These are phyloP conservation scores for Ennomos erosarius DNA, from an alignment of 2,888 invertebrate species.

Conservation along the genomic window DNA sequence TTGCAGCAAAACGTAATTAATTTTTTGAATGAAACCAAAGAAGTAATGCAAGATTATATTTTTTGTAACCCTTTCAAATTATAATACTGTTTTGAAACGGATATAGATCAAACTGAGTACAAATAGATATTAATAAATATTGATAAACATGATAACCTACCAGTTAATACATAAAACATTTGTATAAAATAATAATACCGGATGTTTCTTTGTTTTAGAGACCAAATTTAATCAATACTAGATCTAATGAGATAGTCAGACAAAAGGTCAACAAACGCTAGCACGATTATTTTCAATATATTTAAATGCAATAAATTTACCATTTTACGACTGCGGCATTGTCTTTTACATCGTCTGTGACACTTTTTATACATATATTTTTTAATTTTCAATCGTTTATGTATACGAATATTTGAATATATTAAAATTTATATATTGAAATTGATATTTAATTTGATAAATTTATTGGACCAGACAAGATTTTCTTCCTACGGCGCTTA, in stretches of 20 bases:
- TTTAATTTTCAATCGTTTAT: slow-evolving; percentile 42
- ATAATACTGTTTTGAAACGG: no score
- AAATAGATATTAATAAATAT: no score
- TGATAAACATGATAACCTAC: background rate
- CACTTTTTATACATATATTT: slow-evolving; percentile 42
- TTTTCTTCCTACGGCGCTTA: slow-evolving; percentile 24
- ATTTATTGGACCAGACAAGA: slow-evolving; percentile 25
- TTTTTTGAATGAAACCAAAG: no score
- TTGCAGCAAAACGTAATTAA: no score
- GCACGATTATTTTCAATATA: slow-evolving; percentile 31
- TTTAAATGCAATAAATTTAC: slow-evolving; percentile 42
- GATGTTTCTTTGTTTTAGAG: slow-evolving; percentile 3
- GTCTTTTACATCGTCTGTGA: slow-evolving; percentile 32
- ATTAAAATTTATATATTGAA: slow-evolving; percentile 36
- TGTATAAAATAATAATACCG: background rate
- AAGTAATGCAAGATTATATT: no score
- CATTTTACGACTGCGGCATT: slow-evolving; percentile 41
- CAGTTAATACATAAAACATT: background rate
- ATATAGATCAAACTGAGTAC: no score
- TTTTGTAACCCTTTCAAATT: no score
- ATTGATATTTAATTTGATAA: slow-evolving; percentile 50
- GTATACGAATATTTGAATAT: slow-evolving; percentile 41
- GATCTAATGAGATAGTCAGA: slow-evolving; percentile 18
- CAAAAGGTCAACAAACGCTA: slow-evolving; percentile 42
- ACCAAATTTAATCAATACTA: slow-evolving; percentile 12